phyloP scores from a whole-genome alignment of 2,113 vertebrate species.

The Tichodroma muraria region DNA sequence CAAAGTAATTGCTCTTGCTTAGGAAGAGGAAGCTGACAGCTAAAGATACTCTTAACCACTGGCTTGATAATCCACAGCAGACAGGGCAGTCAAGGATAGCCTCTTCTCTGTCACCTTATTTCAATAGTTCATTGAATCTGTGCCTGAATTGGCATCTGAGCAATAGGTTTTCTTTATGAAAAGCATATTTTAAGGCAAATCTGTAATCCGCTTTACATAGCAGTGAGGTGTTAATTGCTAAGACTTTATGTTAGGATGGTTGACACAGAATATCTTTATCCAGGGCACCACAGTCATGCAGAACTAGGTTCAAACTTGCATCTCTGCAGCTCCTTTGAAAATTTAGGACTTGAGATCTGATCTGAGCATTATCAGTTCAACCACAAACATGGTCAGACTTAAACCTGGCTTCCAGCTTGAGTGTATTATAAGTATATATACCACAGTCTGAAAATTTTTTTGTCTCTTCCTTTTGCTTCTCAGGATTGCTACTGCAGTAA shows the following conservation, averaged over 20 bases:
- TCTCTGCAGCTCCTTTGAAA: neutral
- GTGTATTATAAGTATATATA: neutral
- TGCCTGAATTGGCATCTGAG: neutral
- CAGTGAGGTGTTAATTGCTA: neutral
- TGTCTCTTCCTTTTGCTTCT: neutral
- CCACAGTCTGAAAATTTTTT: neutral
- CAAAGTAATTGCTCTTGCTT: neutral
- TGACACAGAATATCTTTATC: neutral
- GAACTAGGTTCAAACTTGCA: neutral
- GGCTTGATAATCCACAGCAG: neutral
- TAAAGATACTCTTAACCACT: neutral
- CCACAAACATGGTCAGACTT: accelerated
- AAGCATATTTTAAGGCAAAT: neutral
- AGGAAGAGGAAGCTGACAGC: neutral
- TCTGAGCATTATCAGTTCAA: neutral
- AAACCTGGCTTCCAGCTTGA: neutral
- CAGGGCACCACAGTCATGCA: accelerated
- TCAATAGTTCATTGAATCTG: neutral
- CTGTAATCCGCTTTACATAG: neutral
- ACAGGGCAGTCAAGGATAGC: neutral
- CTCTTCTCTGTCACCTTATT: neutral
- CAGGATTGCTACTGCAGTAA: neutral
- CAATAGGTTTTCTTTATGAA: neutral
- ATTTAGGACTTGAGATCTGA: neutral
- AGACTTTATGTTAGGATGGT: neutral